Evolutionary conservation across 2,113 vertebrate species (phyloP).

Genomic region (Hypanus sabinus): DNA sequence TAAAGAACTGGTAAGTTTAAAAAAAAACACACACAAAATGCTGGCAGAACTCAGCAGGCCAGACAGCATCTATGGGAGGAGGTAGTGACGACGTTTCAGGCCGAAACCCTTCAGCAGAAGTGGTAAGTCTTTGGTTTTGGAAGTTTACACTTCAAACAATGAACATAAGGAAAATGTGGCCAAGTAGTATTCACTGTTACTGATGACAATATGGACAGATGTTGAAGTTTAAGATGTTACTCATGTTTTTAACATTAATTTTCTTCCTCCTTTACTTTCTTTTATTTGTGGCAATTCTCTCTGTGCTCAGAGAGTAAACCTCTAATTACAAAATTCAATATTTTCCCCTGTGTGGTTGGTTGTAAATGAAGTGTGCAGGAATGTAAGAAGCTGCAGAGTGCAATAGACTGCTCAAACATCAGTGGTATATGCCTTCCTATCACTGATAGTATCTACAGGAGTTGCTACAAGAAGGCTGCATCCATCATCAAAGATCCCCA

Average conservation of each 20-base stretch:
- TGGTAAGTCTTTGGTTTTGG: conserved; percentile 56
- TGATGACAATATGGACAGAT: background rate
- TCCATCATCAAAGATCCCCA: no score
- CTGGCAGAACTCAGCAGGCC: no score
- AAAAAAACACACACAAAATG: no score
- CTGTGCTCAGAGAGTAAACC: background rate
- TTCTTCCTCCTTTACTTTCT: background rate
- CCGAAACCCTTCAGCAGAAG: no score
- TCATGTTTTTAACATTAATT: background rate
- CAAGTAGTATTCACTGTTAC: background rate
- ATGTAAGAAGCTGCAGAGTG: no score
- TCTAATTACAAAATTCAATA: background rate
- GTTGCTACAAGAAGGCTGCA: no score
- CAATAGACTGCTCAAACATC: no score
- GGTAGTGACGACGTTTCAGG: no score
- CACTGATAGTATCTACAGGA: no score
- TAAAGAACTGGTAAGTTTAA: conserved; percentile 70
- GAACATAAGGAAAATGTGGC: background rate
- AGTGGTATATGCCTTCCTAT: no score
- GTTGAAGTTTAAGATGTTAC: background rate
- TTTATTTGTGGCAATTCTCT: background rate
- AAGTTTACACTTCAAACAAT: background rate
- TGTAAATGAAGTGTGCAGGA: background rate
- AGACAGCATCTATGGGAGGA: no score
- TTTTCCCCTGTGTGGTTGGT: background rate